Conservation (phyloP, 1,140 invertebrate genomes). For the Zophobas atratus region DNA sequence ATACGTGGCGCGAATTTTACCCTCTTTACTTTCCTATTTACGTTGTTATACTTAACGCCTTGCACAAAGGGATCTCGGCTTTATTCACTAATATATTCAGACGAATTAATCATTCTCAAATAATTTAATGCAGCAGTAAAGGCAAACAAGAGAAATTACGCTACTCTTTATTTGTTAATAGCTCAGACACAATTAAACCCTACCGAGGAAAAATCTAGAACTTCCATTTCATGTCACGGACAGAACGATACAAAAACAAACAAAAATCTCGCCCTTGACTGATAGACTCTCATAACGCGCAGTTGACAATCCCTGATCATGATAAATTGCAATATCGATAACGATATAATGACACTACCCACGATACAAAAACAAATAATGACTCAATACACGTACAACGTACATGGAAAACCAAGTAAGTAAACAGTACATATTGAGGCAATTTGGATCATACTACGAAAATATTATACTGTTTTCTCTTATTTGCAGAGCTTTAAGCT, state of each 20-base stretch:
- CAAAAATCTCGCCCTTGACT: constrained; percentile 9
- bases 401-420: too few species aligned
- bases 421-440: too few species aligned
- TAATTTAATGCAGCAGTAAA: constrained; percentile 37
- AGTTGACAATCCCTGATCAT: constrained; percentile 4
- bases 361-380: not conserved
- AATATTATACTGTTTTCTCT: constrained; percentile 11
- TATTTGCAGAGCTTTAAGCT: constrained; percentile 36
- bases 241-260: constrained; percentile 8
- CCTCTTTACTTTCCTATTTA: constrained; percentile 24
- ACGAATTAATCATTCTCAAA: constrained; percentile 39
- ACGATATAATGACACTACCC: not conserved
- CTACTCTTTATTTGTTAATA: constrained; percentile 34
- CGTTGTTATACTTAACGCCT: constrained; percentile 7
- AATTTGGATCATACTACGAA: not conserved
- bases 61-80: constrained; percentile 1
- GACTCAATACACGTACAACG: not conserved
- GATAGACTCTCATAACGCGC: not conserved
- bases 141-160: constrained; percentile 26
- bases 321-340: constrained; percentile 5
- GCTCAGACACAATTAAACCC: constrained; percentile 22
- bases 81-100: constrained; percentile 18
- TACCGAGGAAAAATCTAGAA: not conserved
- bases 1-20: constrained; percentile 49
- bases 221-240: not conserved